phyloP scores from a whole-genome alignment of 1,140 invertebrate species.

The Araneus ventricosus region DNA sequence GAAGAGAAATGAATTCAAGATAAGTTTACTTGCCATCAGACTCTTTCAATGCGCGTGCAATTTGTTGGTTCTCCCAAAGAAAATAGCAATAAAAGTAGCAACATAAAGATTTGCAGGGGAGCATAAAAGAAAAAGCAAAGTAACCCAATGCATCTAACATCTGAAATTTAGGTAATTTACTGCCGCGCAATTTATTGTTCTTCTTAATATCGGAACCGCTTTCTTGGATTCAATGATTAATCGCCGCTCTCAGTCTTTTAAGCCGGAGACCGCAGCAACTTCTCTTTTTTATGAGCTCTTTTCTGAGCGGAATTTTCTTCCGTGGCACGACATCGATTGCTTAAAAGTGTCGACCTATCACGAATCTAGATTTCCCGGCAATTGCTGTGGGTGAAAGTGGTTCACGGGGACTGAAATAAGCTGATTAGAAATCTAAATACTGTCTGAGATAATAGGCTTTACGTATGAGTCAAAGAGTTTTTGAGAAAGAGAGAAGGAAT shows the following conservation, averaged over 20 bases:
- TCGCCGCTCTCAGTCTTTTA: constrained; percentile 59
- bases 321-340: constrained; percentile 68
- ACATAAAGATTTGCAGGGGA: constrained; percentile 25
- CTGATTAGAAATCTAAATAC: not conserved
- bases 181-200: constrained; percentile 71
- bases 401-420: not conserved
- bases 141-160: constrained; percentile 66
- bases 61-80: not conserved
- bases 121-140: constrained; percentile 22
- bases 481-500: too few relatives aligned
- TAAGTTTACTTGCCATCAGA: not conserved
- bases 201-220: constrained; percentile 69
- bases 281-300: constrained; percentile 49
- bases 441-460: not conserved
- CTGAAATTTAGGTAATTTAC: constrained; percentile 65
- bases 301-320: constrained; percentile 44
- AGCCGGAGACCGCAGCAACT: constrained; percentile 39
- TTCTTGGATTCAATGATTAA: constrained; percentile 74
- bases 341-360: constrained; percentile 72
- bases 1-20: not conserved
- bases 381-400: constrained; percentile 39
- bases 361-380: constrained; percentile 49
- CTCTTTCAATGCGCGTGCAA: constrained; percentile 11
- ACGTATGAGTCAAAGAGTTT: too few relatives aligned
- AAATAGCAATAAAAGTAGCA: not conserved